Base-by-base conservation (phyloP, 2,113 vertebrate species). In the Tor tambroides region DNA sequence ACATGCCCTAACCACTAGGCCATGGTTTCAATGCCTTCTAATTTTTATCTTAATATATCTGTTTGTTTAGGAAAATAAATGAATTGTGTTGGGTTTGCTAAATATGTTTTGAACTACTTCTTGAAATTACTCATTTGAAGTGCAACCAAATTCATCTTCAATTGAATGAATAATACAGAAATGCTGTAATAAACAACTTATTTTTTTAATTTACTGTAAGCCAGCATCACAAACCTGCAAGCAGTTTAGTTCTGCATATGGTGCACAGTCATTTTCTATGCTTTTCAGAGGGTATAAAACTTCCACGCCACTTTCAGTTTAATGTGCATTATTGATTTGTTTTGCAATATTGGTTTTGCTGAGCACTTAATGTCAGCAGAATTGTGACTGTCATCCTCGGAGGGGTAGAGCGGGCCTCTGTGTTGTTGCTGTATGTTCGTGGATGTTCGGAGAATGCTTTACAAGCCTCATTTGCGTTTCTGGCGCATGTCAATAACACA, bases 401-500 rank as follows among this genome's bases (percentile, higher is more conserved):
- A 83, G 41, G 28, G 63, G 17, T 51, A 21, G 63, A 83, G 43
- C 4, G 43, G 43, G 61, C 26, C 19, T 4, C 26, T 3, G 35
- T 28, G 26, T 65, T 67, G 10, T 86, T 63, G 14, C 38, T 59
- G 19, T n/a, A 32, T 86, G 85, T 63, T 51, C 1, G 23, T 1
- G 56, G 51, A 43, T 85, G 56, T 75, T 87, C 26, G 10, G 72
- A 74, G 26, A 59, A 28, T 4, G 54, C 80, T 74, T 72, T 84
- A 80, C 67, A 77, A 80, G 59, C n/a, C 54, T 77, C 19, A 82
- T 74, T 85, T 85, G 71, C 8, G 10, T 54, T 59, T 78, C 43
- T 69, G n/a, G 46, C 63, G 7, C 54, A 46, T 83, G 49, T 80
- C 54, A 63, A 85, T 81, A 88, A 54, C 54, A 76, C 83, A 54